These are phyloP conservation scores for Morpho helenor DNA, from an alignment of 2,888 invertebrate genomes.

Conservation along the genomic window DNA sequence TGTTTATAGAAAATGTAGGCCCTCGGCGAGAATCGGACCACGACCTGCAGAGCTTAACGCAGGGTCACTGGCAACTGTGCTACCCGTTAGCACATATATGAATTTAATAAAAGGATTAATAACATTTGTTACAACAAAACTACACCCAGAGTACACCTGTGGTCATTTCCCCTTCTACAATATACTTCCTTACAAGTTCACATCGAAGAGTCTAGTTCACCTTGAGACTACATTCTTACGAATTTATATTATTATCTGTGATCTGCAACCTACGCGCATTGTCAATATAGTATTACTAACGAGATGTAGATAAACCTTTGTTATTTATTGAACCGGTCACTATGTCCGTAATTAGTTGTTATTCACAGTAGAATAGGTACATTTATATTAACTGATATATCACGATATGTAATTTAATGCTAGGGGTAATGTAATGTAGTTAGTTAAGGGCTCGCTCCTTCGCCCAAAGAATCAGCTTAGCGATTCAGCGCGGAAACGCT, in stretches of 20 bases:
- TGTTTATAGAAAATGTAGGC: too few relatives aligned
- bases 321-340: constrained; percentile 10
- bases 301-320: constrained; percentile 6
- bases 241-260: constrained; percentile 25
- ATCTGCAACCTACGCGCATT: constrained; percentile 22
- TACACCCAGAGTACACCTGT: constrained; percentile 8
- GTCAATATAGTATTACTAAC: background rate
- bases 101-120: too few relatives aligned
- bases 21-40: too few relatives aligned
- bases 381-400: too few relatives aligned
- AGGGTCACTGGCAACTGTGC: too few relatives aligned
- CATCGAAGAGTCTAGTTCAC: constrained; percentile 36
- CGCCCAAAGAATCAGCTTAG: too few relatives aligned
- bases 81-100: too few relatives aligned
- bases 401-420: too few relatives aligned
- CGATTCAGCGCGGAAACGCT: too few relatives aligned
- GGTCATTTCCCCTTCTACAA: constrained; percentile 17
- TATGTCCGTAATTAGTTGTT: constrained; percentile 5
- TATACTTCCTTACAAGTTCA: constrained; percentile 31
- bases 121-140: background rate
- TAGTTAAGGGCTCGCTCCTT: too few relatives aligned
- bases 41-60: too few relatives aligned
- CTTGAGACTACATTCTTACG: constrained; percentile 35
- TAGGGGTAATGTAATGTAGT: too few relatives aligned
- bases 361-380: background rate